Evolutionary conservation across 2,113 vertebrate species (phyloP).

Genomic region (Sylvietta virens): DNA sequence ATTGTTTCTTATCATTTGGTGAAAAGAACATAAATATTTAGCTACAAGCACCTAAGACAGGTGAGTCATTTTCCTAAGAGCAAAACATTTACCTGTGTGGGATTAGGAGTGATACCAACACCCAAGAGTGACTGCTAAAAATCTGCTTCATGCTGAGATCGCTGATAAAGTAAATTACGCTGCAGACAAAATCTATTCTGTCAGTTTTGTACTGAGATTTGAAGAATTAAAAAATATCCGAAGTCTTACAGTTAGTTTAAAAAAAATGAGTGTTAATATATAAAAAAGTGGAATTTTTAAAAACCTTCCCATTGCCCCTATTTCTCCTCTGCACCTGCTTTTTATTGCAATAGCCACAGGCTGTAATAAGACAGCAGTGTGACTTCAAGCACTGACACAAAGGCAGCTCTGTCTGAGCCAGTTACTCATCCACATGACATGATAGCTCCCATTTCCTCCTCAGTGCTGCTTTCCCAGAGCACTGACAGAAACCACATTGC

Average conservation of each 20-base stretch:
- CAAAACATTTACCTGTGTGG: not conserved
- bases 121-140: not conserved
- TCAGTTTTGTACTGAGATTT: not conserved
- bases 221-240: not conserved
- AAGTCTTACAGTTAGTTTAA: not conserved
- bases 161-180: not conserved
- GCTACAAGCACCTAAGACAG: not conserved
- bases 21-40: not conserved
- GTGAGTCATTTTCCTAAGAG: not conserved
- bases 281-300: not conserved
- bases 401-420: conserved; percentile 53
- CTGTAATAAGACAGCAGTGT: conserved; percentile 37
- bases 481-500: conserved; percentile 55
- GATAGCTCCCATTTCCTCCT: conserved; percentile 64
- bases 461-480: conserved; percentile 47
- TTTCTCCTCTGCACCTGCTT: conserved; percentile 56
- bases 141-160: not conserved
- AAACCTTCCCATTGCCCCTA: not conserved
- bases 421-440: conserved; percentile 60
- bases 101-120: not conserved
- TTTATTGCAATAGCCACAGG: conserved; percentile 58
- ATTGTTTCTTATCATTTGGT: not conserved
- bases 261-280: not conserved
- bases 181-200: not conserved
- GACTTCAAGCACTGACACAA: conserved; percentile 31